Evolutionary conservation across 2,797 vertebrate species (phyloP).

Genomic region (Alca torda): DNA sequence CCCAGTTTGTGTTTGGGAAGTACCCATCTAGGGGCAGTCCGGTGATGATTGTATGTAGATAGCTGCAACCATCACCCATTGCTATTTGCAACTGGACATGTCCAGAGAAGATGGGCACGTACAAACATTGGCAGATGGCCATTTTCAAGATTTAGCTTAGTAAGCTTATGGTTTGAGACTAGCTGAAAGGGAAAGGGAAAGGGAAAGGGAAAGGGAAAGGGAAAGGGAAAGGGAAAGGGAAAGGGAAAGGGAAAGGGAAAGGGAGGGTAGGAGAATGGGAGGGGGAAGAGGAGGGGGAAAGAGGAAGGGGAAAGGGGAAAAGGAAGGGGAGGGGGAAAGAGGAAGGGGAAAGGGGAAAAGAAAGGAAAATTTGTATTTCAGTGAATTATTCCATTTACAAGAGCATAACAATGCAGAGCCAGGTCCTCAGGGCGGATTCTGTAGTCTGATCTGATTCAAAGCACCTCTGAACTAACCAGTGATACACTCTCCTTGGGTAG

Average conservation of each 20-base stretch:
- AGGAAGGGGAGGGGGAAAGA: no score
- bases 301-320: not conserved
- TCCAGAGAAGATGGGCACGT: not conserved
- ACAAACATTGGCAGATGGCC: not conserved
- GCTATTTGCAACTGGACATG: not conserved
- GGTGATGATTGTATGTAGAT: not conserved
- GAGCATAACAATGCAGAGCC: not conserved
- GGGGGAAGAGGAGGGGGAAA: not conserved
- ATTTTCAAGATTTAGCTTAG: not conserved
- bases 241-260: no score
- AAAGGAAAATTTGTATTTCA: not conserved
- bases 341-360: no score
- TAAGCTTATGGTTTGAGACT: not conserved
- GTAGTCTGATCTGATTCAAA: not conserved
- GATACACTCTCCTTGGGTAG: not conserved
- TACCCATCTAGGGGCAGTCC: not conserved
- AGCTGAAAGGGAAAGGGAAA: not conserved
- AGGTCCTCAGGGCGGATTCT: fast-evolving
- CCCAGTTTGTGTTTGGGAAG: not conserved
- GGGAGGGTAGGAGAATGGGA: not conserved
- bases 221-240: not conserved
- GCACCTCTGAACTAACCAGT: not conserved
- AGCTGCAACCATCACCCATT: not conserved
- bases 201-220: no score
- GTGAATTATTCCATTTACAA: not conserved